Conservation (phyloP, 2,113 vertebrate genomes). For the Aplodontia rufa region DNA sequence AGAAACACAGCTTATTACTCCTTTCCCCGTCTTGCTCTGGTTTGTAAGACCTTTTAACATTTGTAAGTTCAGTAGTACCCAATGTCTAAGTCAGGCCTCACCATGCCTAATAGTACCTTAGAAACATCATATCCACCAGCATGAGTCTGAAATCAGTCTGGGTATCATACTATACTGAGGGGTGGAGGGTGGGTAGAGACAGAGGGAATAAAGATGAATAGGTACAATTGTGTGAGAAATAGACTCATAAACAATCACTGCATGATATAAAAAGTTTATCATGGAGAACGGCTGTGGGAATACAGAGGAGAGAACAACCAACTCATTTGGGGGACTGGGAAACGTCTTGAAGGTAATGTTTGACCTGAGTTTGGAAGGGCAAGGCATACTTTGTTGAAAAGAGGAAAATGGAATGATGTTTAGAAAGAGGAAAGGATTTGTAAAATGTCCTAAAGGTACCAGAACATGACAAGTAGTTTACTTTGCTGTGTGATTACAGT, state of each 20-base stretch:
- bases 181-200: not conserved
- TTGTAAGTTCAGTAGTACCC: not conserved
- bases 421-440: not conserved
- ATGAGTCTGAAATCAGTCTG: slow-evolving; percentile 2
- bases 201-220: not conserved
- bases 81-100: not conserved
- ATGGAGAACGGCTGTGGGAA: not conserved
- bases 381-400: slow-evolving; percentile 5
- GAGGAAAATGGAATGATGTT: not conserved
- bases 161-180: not conserved
- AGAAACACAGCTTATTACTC: not conserved
- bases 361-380: not conserved
- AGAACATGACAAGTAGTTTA: slow-evolving; percentile 3
- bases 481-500: not conserved
- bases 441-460: not conserved
- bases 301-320: not conserved
- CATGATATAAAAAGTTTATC: not conserved
- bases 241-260: not conserved
- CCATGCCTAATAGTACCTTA: not conserved
- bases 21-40: not conserved
- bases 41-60: not conserved
- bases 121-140: not conserved
- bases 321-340: not conserved
- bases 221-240: not conserved
- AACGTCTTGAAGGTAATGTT: not conserved